Base-by-base conservation (phyloP, 2,113 vertebrate genomes). In the Oncorhynchus clarkii region DNA sequence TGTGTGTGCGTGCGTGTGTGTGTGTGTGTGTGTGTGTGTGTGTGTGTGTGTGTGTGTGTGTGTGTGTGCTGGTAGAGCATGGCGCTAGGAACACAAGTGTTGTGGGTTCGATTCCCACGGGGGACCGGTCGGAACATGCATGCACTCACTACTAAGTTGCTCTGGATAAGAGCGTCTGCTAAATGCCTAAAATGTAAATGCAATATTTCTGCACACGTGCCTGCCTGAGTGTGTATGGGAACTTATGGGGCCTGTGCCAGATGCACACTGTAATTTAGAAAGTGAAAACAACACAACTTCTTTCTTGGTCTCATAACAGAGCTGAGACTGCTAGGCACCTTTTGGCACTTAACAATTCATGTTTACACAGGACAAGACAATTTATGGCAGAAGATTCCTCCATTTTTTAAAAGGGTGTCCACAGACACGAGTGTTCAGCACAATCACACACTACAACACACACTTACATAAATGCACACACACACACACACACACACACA, bases 361-460 rank as follows among this genome's bases (percentile, higher is more conserved):
- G 90, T 91, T 92, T 91, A 90, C 79, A 83, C 48, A 71, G 80
- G 66, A 78, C 75, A 5, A 72, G n/a, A 29, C 78, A 62, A 88
- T 90, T 90, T 91, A 90, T 80, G 78, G 82, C 80, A 13, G 26
- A 51, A 24, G n/a, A 78, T 85, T 86, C 66, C 2, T 22, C 68
- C 74, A 81, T 89, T 85, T 91, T 90, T 91, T 87, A 92, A 85
- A 89, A 82, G 85, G 18, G 83, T 82, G 84, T 80, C 57, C 74
- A 59, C 69, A 66, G 82, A 62, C 82, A 85, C 74, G n/a, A 49
- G 54, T 64, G n/a, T 69, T 11, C 49, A 12, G 16, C 20, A 70
- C 34, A 48, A 11, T 48, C 14, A 45, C 29, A 70, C 68, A 70
- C 29, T 22, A 34, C n/a, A 24, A 70, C 5, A 34, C 67, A 68